These are phyloP conservation scores for Cephus rjabovi DNA, from an alignment of 2,888 invertebrate species.

Conservation along the genomic window DNA sequence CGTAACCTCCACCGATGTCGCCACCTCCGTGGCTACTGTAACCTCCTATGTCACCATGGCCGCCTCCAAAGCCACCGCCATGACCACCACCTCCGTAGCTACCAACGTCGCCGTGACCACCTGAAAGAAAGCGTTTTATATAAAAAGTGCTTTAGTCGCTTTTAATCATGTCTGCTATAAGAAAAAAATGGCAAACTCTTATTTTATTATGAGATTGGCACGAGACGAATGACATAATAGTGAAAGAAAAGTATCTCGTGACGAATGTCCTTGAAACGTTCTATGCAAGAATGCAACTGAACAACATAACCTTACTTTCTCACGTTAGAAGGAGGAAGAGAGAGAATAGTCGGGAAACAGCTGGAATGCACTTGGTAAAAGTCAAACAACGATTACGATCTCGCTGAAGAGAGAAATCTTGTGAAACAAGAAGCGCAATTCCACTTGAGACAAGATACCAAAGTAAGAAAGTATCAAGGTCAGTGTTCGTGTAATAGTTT, in stretches of 20 bases:
- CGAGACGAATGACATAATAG: background rate
- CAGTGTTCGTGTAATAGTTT: background rate
- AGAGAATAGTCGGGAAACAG: background rate
- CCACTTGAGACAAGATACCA: background rate
- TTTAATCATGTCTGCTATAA: background rate
- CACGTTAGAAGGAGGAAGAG: background rate
- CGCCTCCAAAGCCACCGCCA: conserved; percentile 2
- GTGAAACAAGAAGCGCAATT: background rate
- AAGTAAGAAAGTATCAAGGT: background rate
- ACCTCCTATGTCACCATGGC: conserved; percentile 5
- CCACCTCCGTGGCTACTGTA: conserved; percentile 9
- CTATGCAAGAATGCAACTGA: background rate
- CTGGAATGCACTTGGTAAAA: background rate
- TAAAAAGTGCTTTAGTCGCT: background rate
- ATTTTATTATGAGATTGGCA: background rate
- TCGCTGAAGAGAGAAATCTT: conserved; percentile 2
- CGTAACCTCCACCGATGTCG: conserved; percentile 12
- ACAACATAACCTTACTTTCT: background rate
- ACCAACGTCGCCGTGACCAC: conserved; percentile 12
- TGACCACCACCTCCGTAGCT: conserved; percentile 18
- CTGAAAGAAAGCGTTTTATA: background rate
- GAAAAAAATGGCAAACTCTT: background rate
- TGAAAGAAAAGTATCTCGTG: background rate
- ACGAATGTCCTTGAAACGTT: background rate
- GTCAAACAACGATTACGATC: background rate